These are phyloP conservation scores for Paraescarpia echinospica DNA, from an alignment of 1,140 invertebrate species.

Conservation along the genomic window DNA sequence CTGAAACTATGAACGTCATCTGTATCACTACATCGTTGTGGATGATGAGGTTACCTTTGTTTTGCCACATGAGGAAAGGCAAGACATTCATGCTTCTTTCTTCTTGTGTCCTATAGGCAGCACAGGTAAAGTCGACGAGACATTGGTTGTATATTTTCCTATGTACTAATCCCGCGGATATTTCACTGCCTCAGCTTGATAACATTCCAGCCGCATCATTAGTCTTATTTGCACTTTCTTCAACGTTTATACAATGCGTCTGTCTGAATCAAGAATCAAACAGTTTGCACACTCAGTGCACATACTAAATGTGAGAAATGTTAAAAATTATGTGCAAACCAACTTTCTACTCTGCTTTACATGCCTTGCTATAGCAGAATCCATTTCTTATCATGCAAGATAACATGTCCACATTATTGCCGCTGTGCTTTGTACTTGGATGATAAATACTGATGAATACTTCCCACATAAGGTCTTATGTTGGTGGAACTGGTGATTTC, in stretches of 20 bases:
- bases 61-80: neutral
- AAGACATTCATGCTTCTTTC: neutral
- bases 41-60: neutral
- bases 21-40: neutral
- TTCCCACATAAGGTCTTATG: neutral
- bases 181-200: neutral
- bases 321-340: neutral
- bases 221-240: neutral
- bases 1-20: neutral
- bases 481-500: neutral
- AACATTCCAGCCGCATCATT: neutral
- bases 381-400: neutral
- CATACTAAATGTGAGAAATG: too few species aligned
- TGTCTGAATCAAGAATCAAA: neutral
- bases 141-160: neutral
- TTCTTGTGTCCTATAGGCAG: neutral
- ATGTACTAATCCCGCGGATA: neutral
- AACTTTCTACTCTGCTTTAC: neutral
- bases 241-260: neutral
- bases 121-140: neutral
- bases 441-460: neutral
- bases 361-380: neutral
- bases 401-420: neutral
- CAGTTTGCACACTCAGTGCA: too few species aligned
- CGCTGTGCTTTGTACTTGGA: neutral